Conservation (phyloP, 2,888 invertebrate species). For the Ashinkailepas kermadecensis region DNA sequence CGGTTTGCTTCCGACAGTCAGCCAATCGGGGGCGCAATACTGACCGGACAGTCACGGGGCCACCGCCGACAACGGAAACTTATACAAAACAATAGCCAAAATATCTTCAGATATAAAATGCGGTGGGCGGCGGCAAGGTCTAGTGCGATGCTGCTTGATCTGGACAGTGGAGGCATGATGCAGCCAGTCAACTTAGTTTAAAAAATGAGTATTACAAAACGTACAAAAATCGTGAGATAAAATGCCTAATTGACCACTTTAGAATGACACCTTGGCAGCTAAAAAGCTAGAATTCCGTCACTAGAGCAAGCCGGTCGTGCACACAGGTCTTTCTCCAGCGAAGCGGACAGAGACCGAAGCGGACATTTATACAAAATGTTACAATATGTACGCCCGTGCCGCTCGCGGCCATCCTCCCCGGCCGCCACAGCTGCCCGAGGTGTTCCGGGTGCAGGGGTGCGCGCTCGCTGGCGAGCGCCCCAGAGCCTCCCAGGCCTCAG, state of each 20-base stretch:
- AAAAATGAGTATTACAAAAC: slow-evolving; percentile 16
- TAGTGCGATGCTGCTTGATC: no score
- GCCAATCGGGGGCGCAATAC: slow-evolving; percentile 1
- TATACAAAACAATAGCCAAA: slow-evolving; percentile 15
- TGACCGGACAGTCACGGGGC: not conserved
- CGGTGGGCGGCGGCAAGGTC: not conserved
- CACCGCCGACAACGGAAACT: not conserved
- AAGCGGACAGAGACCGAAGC: not conserved
- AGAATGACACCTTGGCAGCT: slow-evolving; percentile 11
- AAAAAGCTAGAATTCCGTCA: not conserved
- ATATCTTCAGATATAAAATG: slow-evolving; percentile 5
- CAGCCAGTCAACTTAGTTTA: not conserved
- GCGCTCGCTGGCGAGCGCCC: no score
- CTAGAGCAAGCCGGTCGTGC: no score
- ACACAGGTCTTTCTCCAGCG: no score
- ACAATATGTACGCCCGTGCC: not conserved
- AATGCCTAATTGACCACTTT: not conserved
- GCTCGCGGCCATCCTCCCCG: not conserved
- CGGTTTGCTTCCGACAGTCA: not conserved
- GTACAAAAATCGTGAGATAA: slow-evolving; percentile 9
- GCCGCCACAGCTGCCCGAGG: not conserved
- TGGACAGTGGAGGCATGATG: no score
- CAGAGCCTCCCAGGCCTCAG: no score
- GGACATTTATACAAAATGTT: slow-evolving; percentile 17
- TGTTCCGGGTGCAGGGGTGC: not conserved